Conservation (phyloP, 2,797 vertebrate genomes). For the Clarias fuscus region DNA sequence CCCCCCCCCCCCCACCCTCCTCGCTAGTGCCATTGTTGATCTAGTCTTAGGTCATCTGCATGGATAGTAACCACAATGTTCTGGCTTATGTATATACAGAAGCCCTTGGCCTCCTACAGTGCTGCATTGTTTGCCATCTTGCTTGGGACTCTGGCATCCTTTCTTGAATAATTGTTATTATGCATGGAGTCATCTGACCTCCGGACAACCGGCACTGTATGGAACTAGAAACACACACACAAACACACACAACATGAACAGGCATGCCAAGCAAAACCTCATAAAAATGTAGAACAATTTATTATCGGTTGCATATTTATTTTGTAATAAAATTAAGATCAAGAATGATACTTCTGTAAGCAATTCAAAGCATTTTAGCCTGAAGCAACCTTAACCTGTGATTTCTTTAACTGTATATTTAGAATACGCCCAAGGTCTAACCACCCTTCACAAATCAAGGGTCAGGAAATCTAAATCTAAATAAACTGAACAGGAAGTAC, state of each 20-base stretch:
- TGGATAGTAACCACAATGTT: conserved; percentile 60
- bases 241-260: neutral
- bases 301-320: neutral
- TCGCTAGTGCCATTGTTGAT: conserved; percentile 40
- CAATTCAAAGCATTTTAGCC: neutral
- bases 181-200: conserved; percentile 44
- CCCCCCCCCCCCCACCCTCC: conserved; percentile 45
- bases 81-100: conserved; percentile 51
- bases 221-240: conserved; percentile 9
- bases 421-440: neutral
- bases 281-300: neutral
- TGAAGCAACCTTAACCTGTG: neutral
- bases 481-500: neutral
- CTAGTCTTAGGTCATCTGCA: conserved; percentile 61
- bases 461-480: too few species aligned
- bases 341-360: neutral
- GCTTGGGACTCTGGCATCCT: conserved; percentile 39
- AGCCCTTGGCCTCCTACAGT: conserved; percentile 48
- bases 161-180: conserved; percentile 58
- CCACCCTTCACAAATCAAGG: neutral
- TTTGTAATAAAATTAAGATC: neutral
- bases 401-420: neutral
- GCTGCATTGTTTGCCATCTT: conserved; percentile 54
- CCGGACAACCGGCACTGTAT: conserved; percentile 28
- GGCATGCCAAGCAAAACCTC: neutral